Evolutionary conservation across 2,797 vertebrate species (phyloP).

Genomic region (Liparis tanakae): DNA sequence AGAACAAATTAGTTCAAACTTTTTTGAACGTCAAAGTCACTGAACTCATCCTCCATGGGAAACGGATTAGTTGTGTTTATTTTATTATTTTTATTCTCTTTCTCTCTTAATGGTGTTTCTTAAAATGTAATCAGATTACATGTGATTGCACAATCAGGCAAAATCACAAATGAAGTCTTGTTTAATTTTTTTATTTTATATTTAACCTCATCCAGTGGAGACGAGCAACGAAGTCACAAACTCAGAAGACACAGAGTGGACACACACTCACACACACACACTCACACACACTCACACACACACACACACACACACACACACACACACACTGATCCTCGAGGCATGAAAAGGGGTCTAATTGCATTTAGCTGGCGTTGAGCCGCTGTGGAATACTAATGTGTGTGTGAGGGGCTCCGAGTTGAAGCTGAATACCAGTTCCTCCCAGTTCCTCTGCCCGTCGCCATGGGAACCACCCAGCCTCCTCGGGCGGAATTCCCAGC

Average conservation of each 20-base stretch:
- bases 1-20: no score
- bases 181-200: background rate
- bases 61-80: no score
- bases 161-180: background rate
- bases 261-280: no score
- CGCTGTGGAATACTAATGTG: constrained; percentile 65
- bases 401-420: constrained; percentile 23
- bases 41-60: no score
- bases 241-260: background rate
- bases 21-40: no score
- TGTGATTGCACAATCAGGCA: background rate
- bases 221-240: no score
- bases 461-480: constrained; percentile 64
- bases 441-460: constrained; percentile 28
- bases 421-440: constrained; percentile 52
- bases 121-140: background rate
- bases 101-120: no score
- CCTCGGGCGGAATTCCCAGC: constrained; percentile 46
- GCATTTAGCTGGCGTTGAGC: constrained; percentile 51
- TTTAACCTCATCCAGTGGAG: background rate
- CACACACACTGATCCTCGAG: constrained; percentile 31
- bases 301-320: constrained; percentile 16
- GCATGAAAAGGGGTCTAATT: constrained; percentile 65
- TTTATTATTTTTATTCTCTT: no score
- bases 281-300: no score